Conservation (phyloP, 2,113 vertebrate genomes). For the Narcine bancroftii region DNA sequence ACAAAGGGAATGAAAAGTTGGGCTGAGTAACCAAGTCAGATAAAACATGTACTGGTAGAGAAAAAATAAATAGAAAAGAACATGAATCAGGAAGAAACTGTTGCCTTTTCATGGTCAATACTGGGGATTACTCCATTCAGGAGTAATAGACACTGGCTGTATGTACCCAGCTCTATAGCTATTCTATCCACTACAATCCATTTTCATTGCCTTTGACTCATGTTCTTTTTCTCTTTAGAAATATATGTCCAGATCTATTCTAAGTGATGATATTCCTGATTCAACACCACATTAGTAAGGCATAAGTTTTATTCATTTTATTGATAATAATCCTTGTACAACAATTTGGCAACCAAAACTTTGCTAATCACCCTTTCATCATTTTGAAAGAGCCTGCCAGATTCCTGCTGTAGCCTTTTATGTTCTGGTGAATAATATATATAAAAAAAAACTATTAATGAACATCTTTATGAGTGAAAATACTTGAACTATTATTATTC, state of each 20-base stretch:
- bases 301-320: neutral
- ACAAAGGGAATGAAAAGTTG: neutral
- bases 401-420: neutral
- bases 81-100: neutral
- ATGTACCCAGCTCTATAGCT: neutral
- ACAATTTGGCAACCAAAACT: neutral
- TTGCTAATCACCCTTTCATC: neutral
- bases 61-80: neutral
- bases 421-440: neutral
- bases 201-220: neutral
- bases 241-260: neutral
- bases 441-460: neutral
- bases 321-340: neutral
- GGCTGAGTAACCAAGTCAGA: neutral
- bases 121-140: neutral
- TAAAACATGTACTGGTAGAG: neutral
- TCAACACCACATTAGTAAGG: neutral
- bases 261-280: neutral
- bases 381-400: neutral
- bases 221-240: neutral
- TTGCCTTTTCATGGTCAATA: neutral
- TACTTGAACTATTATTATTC: neutral
- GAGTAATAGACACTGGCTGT: neutral
- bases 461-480: neutral
- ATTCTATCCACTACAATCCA: neutral